Evolutionary conservation across 1,140 invertebrate species (phyloP).

Genomic region (Trachymyrmex septentrionalis): DNA sequence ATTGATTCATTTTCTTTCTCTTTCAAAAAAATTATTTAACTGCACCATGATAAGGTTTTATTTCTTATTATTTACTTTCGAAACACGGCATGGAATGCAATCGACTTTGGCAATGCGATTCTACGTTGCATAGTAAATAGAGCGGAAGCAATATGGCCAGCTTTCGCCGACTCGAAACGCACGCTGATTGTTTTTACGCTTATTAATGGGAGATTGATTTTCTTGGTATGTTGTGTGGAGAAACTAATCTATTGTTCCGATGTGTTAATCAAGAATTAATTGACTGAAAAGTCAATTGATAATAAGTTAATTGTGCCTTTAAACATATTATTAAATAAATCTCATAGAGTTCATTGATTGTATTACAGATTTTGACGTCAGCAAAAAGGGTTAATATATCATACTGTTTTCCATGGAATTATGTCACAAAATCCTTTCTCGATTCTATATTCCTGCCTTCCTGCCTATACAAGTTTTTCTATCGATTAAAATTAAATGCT

Average conservation of each 20-base stretch:
- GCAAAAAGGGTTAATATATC: background rate
- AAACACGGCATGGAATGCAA: background rate
- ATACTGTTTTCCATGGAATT: background rate
- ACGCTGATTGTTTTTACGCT: background rate
- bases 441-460: background rate
- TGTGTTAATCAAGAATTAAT: too few relatives aligned
- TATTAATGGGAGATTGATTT: background rate
- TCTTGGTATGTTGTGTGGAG: too few relatives aligned
- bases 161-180: slow-evolving; percentile 21
- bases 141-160: background rate
- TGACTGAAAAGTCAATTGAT: too few relatives aligned
- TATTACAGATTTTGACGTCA: too few relatives aligned
- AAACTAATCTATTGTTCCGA: too few relatives aligned
- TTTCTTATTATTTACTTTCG: slow-evolving; percentile 34
- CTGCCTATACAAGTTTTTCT: background rate
- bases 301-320: too few relatives aligned
- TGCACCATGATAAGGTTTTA: background rate
- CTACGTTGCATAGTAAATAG: slow-evolving; percentile 20
- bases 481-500: background rate
- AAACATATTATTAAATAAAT: too few relatives aligned
- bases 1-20: background rate
- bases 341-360: too few relatives aligned
- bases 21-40: background rate
- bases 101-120: background rate
- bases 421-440: background rate